These are phyloP conservation scores for Emys orbicularis DNA, from an alignment of 2,797 vertebrate species.

Conservation along the genomic window DNA sequence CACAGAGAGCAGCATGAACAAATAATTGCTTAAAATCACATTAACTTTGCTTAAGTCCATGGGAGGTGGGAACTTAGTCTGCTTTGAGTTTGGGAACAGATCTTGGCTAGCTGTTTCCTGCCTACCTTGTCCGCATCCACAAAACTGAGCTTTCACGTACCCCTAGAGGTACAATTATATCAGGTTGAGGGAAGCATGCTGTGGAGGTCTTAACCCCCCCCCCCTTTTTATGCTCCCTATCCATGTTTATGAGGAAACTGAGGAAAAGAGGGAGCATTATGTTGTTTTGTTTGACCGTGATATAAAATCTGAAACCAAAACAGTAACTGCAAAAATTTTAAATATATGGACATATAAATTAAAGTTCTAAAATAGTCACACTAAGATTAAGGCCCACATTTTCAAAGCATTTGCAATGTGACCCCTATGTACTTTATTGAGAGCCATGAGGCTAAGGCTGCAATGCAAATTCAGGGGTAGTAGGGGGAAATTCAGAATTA, in stretches of 20 bases:
- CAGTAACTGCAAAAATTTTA: background rate
- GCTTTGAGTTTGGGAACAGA: background rate
- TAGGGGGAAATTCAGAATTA: background rate
- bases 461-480: background rate
- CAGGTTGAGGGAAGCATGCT: background rate
- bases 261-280: background rate
- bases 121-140: background rate
- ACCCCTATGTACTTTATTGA: background rate
- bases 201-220: background rate
- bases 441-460: background rate
- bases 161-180: background rate
- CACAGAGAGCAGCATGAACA: background rate
- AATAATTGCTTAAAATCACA: background rate
- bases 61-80: background rate
- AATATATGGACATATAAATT: background rate
- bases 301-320: background rate
- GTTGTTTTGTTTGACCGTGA: background rate
- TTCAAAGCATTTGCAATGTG: background rate
- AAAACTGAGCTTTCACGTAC: background rate
- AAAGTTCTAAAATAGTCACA: background rate
- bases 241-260: background rate
- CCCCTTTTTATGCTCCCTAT: no score
- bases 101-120: background rate
- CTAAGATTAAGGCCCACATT: background rate
- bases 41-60: background rate